Evolutionary conservation across 2,113 vertebrate species (phyloP), one percentile per base, ranked within the genome.

Genomic region (Chlamydotis undulata): DNA sequence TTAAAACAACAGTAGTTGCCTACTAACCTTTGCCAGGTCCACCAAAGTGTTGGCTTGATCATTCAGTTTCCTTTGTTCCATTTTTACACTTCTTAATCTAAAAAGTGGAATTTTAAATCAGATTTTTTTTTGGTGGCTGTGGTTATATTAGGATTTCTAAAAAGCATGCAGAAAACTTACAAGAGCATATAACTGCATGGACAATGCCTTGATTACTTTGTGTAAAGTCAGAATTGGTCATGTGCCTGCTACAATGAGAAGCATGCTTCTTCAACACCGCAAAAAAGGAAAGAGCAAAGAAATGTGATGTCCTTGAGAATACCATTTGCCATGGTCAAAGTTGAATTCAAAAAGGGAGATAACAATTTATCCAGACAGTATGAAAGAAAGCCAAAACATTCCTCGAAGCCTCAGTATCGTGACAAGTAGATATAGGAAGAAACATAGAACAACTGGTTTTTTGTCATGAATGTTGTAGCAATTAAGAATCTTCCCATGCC

Each of bases 11-110:
- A 65, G 19, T 49, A 91, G 84, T 10, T 33, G 29, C 23, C 64
- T 50, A 94, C 99, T 98, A 98, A 99, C 99, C 99, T 99, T 99
- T 92, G 99, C 99, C 97, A 99, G 98, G 97, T 99, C 99, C 98
- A 99, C 99, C 98, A 99, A 98, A 93, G 99, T 99, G 97, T 99
- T 99, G 95, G 99, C 99, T 98, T 99, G 99, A 98, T 99, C 99
- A 93, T 99, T 99, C 98, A 99, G 98, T 98, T 99, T 99, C 96
- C 99, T 99, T 98, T 99, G 99, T 97, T 99, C 99, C 99, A 99
- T 99, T 99, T 99, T 99, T 98, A 99, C 99, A 98, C 99, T 99
- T 99, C 99, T 98, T 98, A 99, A 99, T 99, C 99, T 99, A 98
- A 98, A 98, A 99, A 98, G 98, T 94, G 98, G 98, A 98, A 98